phyloP scores from a whole-genome alignment of 92 coral and sea anemone genomes.

The Virgularia gustaviana region DNA sequence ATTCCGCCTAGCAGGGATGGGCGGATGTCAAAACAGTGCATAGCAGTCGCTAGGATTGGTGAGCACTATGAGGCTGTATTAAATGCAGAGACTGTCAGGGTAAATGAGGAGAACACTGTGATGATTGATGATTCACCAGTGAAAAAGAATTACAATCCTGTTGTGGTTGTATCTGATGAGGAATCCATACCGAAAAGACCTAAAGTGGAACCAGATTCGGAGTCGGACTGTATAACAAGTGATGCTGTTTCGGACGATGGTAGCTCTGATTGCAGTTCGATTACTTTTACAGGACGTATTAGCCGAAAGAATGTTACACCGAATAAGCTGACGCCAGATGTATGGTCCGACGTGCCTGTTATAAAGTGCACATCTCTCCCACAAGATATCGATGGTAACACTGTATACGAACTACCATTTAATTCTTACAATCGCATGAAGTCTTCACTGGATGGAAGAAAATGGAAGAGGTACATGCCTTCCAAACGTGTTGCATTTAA shows the following conservation, averaged over 20 bases:
- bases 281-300: not conserved
- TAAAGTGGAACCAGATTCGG: not conserved
- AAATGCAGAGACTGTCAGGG: not conserved
- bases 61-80: constrained; percentile 34
- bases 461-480: constrained; percentile 37
- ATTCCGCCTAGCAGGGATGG: constrained; percentile 20
- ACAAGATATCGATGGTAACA: constrained; percentile 23
- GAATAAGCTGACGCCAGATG: constrained; percentile 19
- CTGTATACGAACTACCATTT: constrained; percentile 22
- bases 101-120: constrained; percentile 5
- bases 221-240: not conserved
- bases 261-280: not conserved
- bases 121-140: not conserved
- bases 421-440: constrained; percentile 12
- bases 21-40: not conserved
- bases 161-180: not conserved
- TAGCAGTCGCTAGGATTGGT: constrained; percentile 10
- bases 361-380: constrained; percentile 6
- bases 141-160: not conserved
- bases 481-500: constrained; percentile 20
- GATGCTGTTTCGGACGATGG: not conserved
- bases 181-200: not conserved
- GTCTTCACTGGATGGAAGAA: constrained; percentile 39
- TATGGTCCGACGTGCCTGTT: constrained; percentile 22
- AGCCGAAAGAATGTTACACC: constrained; percentile 5